Conservation (phyloP, 2,797 vertebrate genomes). For the Falco berigora region DNA sequence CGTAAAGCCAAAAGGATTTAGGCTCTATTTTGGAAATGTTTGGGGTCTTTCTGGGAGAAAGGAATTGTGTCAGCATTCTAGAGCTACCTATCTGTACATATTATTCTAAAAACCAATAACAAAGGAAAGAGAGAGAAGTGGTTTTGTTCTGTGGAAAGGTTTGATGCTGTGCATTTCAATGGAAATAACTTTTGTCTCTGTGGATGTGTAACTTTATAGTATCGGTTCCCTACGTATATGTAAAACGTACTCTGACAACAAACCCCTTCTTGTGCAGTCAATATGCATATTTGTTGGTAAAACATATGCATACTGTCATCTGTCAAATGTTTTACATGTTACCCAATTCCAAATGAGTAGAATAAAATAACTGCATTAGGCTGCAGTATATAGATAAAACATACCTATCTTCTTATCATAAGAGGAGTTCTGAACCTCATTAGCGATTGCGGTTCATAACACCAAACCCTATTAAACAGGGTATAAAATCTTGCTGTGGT, state of each 20-base stretch:
- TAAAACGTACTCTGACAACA: conserved; percentile 3
- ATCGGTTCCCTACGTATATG: not conserved
- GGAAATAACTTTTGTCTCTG: conserved; percentile 28
- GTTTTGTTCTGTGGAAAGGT: not conserved
- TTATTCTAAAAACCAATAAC: not conserved
- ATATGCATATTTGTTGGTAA: conserved; percentile 39
- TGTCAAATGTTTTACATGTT: conserved; percentile 7
- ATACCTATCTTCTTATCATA: not conserved
- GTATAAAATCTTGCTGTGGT: not conserved
- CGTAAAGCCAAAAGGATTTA: not conserved
- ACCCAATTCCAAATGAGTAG: not conserved
- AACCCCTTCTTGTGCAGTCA: not conserved
- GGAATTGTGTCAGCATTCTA: not conserved
- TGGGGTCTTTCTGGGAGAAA: not conserved
- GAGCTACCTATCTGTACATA: not conserved
- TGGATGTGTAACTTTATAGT: conserved; percentile 16
- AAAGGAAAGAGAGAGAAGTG: not conserved
- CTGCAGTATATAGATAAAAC: not conserved
- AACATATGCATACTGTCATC: conserved; percentile 18
- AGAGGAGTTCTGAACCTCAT: not conserved
- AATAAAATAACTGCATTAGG: not conserved
- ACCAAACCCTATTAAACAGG: not conserved
- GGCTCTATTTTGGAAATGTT: not conserved
- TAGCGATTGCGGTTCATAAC: not conserved
- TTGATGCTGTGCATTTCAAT: conserved; percentile 9